phyloP scores from a whole-genome alignment of 1,140 invertebrate species.

The Drosophila guanche region DNA sequence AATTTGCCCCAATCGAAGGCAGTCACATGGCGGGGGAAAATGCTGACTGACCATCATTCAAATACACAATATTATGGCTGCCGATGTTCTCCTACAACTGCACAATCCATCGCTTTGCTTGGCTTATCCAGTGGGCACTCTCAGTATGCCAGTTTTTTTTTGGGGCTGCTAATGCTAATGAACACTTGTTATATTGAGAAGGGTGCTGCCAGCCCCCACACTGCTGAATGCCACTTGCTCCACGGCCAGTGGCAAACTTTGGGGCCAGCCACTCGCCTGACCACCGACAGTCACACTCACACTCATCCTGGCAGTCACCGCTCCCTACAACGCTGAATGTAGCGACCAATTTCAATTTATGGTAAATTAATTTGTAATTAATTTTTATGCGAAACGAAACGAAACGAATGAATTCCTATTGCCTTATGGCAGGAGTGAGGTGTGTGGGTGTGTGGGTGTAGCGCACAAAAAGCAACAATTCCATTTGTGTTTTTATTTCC shows the following conservation, averaged over 20 bases:
- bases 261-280: conserved; percentile 44
- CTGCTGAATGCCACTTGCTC: conserved; percentile 10
- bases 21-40: background rate
- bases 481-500: conserved; percentile 68
- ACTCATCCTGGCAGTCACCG: background rate
- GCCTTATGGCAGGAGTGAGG: conserved; percentile 26
- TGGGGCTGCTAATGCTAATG: conserved; percentile 51
- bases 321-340: background rate
- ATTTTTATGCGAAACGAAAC: conserved; percentile 56
- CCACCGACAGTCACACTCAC: conserved; percentile 20
- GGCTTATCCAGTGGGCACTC: conserved; percentile 1
- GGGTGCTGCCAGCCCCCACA: background rate
- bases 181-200: conserved; percentile 18
- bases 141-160: conserved; percentile 5
- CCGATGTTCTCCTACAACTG: too few relatives aligned
- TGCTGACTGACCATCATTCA: too few relatives aligned
- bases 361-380: conserved; percentile 83
- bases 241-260: conserved; percentile 30
- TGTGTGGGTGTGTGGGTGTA: too few relatives aligned
- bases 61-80: too few relatives aligned
- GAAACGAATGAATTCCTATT: conserved; percentile 54
- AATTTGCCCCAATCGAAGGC: conserved; percentile 18
- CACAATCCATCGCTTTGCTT: background rate
- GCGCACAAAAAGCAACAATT: conserved; percentile 14
- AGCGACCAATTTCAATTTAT: conserved; percentile 65